phyloP scores from a whole-genome alignment of 2,888 invertebrate genomes.

The Heliconius cydno region DNA sequence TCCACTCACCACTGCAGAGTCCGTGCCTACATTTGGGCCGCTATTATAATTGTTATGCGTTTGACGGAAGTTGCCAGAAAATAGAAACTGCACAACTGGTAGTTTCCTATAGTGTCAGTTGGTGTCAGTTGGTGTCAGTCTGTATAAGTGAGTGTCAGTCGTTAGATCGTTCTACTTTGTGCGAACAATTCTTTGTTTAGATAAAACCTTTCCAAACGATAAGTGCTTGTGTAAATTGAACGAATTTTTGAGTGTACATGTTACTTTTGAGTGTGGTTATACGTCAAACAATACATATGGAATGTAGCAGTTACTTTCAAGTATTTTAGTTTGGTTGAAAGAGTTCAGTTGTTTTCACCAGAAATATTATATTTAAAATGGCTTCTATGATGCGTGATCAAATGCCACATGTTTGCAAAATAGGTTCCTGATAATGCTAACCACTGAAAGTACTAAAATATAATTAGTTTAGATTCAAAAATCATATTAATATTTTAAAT shows the following conservation, averaged over 20 bases:
- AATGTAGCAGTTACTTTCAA: slow-evolving; percentile 13
- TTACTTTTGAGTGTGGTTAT: slow-evolving; percentile 24
- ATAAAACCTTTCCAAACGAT: slow-evolving; percentile 18
- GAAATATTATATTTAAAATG: background rate
- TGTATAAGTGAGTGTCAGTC: slow-evolving; percentile 3
- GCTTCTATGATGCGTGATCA: background rate
- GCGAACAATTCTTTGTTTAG: slow-evolving; percentile 26
- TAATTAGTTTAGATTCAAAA: background rate
- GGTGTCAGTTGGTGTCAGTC: background rate
- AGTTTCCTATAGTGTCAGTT: background rate
- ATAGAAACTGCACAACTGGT: background rate
- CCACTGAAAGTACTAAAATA: background rate
- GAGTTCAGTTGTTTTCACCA: background rate
- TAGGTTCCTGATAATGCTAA: background rate
- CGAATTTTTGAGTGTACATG: slow-evolving; percentile 36
- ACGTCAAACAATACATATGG: slow-evolving; percentile 13
- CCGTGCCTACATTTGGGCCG: slow-evolving; percentile 1
- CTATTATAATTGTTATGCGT: slow-evolving; percentile 21
- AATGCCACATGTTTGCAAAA: background rate
- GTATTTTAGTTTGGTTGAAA: background rate
- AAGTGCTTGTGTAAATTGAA: slow-evolving; percentile 41
- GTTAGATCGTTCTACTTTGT: background rate
- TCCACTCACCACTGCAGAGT: slow-evolving; percentile 19
- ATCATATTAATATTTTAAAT: too few relatives aligned
- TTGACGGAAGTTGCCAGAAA: slow-evolving; percentile 13